phyloP scores from a whole-genome alignment of 2,113 vertebrate genomes.

The Perca flavescens region DNA sequence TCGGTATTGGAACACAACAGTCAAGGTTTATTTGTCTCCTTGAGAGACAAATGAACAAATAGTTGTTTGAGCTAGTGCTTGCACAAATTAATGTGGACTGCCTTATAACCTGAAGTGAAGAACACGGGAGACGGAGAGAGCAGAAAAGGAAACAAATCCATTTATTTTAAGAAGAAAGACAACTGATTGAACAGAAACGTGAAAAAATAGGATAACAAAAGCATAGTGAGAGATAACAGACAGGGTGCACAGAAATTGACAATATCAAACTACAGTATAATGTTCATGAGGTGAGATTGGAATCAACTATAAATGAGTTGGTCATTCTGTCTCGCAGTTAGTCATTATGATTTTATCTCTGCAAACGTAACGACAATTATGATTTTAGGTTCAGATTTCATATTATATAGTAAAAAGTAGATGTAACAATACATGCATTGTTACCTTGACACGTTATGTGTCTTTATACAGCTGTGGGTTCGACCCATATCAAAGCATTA shows the following conservation, averaged over 20 bases:
- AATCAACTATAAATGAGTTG: background rate
- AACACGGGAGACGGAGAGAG: background rate
- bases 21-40: background rate
- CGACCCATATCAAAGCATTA: background rate
- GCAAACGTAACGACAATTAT: background rate
- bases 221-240: background rate
- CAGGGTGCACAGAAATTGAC: background rate
- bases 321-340: background rate
- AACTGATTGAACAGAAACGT: background rate
- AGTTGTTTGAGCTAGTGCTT: background rate
- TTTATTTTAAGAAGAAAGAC: background rate
- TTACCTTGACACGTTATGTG: background rate
- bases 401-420: background rate
- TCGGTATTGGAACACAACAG: background rate
- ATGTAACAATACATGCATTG: background rate
- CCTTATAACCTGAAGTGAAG: background rate
- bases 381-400: background rate
- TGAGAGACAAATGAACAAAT: background rate
- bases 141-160: background rate
- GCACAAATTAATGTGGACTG: background rate
- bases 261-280: background rate
- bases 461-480: background rate
- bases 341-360: background rate
- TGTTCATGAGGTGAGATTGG: background rate
- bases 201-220: background rate